Conservation (phyloP, 2,888 invertebrate genomes). For the Heliconius ethilla region DNA sequence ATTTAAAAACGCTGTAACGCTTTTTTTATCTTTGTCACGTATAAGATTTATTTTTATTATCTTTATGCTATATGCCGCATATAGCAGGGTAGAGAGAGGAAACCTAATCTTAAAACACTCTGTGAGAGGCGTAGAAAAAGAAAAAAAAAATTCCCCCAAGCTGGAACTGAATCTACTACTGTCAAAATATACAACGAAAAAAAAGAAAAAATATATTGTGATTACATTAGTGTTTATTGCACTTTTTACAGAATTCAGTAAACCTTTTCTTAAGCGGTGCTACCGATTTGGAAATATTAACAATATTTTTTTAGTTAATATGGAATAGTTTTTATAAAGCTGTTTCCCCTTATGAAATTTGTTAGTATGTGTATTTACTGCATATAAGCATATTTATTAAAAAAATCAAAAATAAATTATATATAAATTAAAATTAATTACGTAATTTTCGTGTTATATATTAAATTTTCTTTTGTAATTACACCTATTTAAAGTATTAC, state of each 20-base stretch:
- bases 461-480: background rate
- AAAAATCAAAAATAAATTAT: no score
- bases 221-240: conserved; percentile 10
- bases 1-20: background rate
- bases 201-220: no score
- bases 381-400: background rate
- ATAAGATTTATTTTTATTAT: background rate
- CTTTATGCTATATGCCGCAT: background rate
- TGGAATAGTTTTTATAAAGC: background rate
- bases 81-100: background rate
- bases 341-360: background rate
- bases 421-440: no score
- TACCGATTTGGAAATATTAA: conserved; percentile 10
- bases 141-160: no score
- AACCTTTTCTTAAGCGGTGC: background rate
- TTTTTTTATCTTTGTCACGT: no score
- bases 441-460: no score
- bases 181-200: background rate
- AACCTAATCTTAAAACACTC: no score
- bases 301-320: background rate
- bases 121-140: no score
- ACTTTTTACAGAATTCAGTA: background rate
- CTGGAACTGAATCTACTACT: no score
- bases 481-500: background rate
- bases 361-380: background rate